A percentile compares a stretch with the other conserved stretches of the same genome.
These are phyloP conservation scores for Drosophila ironensis DNA, from an alignment of 1,140 invertebrate genomes.

Conservation along the genomic window DNA sequence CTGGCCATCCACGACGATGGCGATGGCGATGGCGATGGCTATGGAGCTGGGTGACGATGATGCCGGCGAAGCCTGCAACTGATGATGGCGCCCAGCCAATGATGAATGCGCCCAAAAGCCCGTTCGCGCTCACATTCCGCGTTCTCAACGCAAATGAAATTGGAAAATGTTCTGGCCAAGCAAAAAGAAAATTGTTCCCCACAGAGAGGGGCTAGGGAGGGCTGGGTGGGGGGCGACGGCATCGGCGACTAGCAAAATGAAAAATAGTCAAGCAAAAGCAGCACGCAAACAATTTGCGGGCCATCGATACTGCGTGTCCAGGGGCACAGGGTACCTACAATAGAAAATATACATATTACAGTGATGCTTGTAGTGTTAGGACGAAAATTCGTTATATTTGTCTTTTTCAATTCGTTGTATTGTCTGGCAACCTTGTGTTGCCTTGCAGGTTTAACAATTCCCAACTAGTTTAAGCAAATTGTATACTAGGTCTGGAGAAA, in stretches of 20 bases:
- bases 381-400: too few relatives aligned
- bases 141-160: slow-evolving; percentile 75
- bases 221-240: background rate
- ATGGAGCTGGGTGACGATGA: slow-evolving; percentile 18
- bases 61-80: slow-evolving; percentile 11
- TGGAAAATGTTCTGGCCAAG: slow-evolving; percentile 73
- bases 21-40: slow-evolving; percentile 18
- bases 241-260: slow-evolving; percentile 62
- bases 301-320: slow-evolving; percentile 54
- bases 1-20: slow-evolving; percentile 24
- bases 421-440: too few relatives aligned
- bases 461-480: background rate
- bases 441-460: too few relatives aligned
- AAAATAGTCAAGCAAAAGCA: slow-evolving; percentile 72
- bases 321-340: slow-evolving; percentile 23
- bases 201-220: background rate
- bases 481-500: background rate
- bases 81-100: slow-evolving; percentile 53
- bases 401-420: too few relatives aligned
- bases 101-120: slow-evolving; percentile 64
- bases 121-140: slow-evolving; percentile 65
- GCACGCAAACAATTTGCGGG: slow-evolving; percentile 63
- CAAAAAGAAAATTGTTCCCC: slow-evolving; percentile 69
- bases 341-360: background rate
- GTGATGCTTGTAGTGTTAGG: background rate